phyloP scores from a whole-genome alignment of 1,140 invertebrate species.

The Saccostrea glomerata region DNA sequence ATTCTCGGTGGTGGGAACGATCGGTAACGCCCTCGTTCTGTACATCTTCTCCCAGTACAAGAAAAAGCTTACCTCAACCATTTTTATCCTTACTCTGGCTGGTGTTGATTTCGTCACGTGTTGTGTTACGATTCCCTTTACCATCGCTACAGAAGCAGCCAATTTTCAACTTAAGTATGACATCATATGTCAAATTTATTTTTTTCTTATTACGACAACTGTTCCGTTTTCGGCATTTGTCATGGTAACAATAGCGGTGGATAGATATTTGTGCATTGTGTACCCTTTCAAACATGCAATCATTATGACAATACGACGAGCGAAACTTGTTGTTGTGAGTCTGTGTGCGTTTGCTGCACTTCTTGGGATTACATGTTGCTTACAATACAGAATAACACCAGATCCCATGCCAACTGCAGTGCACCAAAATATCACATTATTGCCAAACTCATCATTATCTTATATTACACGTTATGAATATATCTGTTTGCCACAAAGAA shows the following conservation, averaged over 20 bases:
- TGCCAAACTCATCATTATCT: neutral
- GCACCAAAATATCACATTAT: neutral
- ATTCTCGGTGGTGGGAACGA: too few species aligned
- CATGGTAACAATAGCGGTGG: too few species aligned
- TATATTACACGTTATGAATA: neutral
- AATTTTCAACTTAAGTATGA: constrained; percentile 62
- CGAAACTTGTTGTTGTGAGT: constrained; percentile 67
- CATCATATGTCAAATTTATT: constrained; percentile 72
- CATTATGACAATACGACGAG: constrained; percentile 69
- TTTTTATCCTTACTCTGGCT: too few species aligned
- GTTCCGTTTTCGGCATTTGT: constrained; percentile 74
- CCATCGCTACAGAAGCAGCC: constrained; percentile 68
- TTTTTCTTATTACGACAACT: constrained; percentile 73
- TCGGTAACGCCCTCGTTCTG: too few species aligned
- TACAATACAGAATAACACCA: constrained; percentile 54
- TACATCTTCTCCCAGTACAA: constrained; percentile 72
- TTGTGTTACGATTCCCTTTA: too few species aligned
- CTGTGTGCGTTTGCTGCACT: constrained; percentile 64
- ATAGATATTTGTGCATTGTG: too few species aligned
- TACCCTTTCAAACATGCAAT: too few species aligned
- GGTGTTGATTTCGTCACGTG: too few species aligned
- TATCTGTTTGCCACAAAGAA: constrained; percentile 33
- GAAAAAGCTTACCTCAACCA: constrained; percentile 70
- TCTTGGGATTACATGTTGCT: constrained; percentile 66
- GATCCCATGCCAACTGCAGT: neutral